phyloP scores from a whole-genome alignment of 2,113 vertebrate species.

The Myrmecophaga tridactyla region DNA sequence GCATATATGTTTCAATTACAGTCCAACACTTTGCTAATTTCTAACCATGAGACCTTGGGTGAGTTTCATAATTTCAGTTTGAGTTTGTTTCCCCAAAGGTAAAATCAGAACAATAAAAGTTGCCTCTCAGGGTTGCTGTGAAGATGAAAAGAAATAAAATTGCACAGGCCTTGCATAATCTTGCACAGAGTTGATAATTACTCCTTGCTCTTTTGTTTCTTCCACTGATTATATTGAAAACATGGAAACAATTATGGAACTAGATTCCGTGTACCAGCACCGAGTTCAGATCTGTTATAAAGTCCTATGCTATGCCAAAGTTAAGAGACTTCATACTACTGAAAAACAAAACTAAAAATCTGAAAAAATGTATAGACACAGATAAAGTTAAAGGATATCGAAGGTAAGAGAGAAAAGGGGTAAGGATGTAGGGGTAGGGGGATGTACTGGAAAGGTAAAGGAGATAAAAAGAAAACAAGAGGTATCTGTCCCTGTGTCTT shows the following conservation, averaged over 20 bases:
- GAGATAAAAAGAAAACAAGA: background rate
- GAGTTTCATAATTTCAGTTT: background rate
- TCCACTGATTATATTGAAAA: background rate
- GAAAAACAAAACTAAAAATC: background rate
- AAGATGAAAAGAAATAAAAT: background rate
- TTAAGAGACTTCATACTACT: background rate
- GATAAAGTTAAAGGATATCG: background rate
- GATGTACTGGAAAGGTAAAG: background rate
- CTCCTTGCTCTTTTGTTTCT: background rate
- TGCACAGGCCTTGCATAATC: background rate
- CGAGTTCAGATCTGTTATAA: background rate
- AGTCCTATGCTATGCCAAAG: background rate
- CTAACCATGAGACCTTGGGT: background rate
- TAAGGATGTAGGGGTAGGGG: background rate
- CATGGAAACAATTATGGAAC: background rate
- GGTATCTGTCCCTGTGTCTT: too few relatives aligned
- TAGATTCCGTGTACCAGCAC: background rate
- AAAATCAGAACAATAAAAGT: background rate
- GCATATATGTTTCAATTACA: background rate
- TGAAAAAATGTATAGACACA: background rate
- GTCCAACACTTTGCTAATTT: background rate
- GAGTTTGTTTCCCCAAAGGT: background rate
- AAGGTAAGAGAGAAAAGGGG: background rate
- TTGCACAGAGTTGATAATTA: background rate
- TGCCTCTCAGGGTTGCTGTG: background rate